A percentile compares a stretch with the other conserved stretches of the same genome.
Evolutionary conservation across 2,113 vertebrate genomes (phyloP).

Genomic region (Forbesichthys agassizii): DNA sequence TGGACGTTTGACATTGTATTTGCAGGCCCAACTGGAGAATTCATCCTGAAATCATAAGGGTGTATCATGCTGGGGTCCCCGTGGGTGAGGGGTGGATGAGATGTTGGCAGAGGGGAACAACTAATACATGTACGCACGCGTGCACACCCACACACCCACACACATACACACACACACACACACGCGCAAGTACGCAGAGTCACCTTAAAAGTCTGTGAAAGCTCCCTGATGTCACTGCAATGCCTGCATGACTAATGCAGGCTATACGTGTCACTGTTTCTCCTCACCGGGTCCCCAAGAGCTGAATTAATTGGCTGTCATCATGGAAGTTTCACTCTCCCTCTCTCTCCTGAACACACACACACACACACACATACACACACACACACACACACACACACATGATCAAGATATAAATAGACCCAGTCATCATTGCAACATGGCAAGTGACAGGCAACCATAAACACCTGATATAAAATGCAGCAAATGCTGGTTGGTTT

Average conservation of each 20-base stretch:
- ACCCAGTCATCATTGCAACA: conserved; percentile 58
- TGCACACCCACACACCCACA: conserved; percentile 15
- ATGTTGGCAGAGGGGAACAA: conserved; percentile 60
- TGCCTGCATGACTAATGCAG: conserved; percentile 72
- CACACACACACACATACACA: conserved; percentile 24
- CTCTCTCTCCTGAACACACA: neutral
- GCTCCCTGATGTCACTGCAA: conserved; percentile 65
- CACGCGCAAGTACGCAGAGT: conserved; percentile 36
- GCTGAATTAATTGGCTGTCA: conserved; percentile 79
- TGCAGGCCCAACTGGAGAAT: conserved; percentile 41
- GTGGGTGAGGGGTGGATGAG: conserved; percentile 58
- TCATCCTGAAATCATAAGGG: conserved; percentile 63
- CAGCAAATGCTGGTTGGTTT: conserved; percentile 39
- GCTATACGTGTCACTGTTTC: conserved; percentile 61
- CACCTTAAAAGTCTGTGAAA: conserved; percentile 72
- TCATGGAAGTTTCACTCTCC: conserved; percentile 42
- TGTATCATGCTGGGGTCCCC: conserved; percentile 60
- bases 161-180: conserved; percentile 22
- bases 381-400: conserved; percentile 32
- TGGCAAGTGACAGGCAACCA: conserved; percentile 57
- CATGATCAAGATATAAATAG: conserved; percentile 69
- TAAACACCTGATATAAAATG: conserved; percentile 51
- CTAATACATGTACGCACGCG: conserved; percentile 30
- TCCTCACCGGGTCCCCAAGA: conserved; percentile 59
- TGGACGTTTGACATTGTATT: conserved; percentile 61